These are phyloP conservation scores for Acanthurus leucopareius DNA, from an alignment of 2,797 vertebrate genomes.

Conservation along the genomic window DNA sequence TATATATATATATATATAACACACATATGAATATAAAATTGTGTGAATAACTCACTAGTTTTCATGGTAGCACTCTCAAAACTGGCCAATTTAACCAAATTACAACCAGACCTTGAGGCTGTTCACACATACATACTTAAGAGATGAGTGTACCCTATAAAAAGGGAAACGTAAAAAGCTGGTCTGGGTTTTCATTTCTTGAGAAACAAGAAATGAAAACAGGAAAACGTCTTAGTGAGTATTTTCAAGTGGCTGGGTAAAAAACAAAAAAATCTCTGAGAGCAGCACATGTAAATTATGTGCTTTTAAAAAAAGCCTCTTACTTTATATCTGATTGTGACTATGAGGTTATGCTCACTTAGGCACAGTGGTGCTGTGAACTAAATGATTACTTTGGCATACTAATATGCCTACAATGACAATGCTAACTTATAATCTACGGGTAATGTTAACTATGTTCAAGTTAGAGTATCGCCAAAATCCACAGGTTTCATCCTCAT, in stretches of 20 bases:
- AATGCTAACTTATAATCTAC: background rate
- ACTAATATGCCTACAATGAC: background rate
- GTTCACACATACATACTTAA: background rate
- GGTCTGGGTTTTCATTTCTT: too few relatives aligned
- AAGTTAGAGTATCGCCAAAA: background rate
- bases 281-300: too few relatives aligned
- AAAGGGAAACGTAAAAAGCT: too few relatives aligned
- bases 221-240: too few relatives aligned
- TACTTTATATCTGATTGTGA: background rate
- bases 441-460: background rate
- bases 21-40: background rate
- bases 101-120: background rate
- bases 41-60: background rate
- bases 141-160: too few relatives aligned
- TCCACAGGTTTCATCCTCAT: background rate
- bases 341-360: background rate
- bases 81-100: background rate
- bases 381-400: background rate
- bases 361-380: background rate
- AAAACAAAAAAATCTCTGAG: too few relatives aligned
- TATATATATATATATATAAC: too few relatives aligned
- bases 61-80: background rate
- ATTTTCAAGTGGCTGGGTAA: too few relatives aligned
- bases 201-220: too few relatives aligned
- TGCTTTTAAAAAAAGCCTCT: background rate